Evolutionary conservation across 2,113 vertebrate genomes (phyloP).

Genomic region (Pluvialis apricaria): DNA sequence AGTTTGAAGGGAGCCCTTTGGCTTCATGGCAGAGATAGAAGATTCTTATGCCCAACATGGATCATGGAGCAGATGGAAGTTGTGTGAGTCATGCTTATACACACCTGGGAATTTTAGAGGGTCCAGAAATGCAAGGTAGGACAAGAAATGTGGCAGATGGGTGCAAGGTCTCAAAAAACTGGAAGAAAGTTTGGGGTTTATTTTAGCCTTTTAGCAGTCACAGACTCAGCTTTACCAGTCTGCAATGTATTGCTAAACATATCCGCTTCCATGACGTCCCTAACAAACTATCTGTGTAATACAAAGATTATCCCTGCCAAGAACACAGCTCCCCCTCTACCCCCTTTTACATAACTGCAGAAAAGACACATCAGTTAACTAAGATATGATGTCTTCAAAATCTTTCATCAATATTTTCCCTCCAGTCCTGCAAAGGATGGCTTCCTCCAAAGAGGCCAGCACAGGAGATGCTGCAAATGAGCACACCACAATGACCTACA

Average conservation of each 20-base stretch:
- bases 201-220: neutral
- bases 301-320: neutral
- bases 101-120: constrained; percentile 30
- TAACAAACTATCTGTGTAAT: neutral
- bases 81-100: constrained; percentile 11
- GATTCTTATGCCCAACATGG: neutral
- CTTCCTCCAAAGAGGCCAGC: neutral
- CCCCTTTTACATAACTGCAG: neutral
- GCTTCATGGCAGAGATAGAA: neutral
- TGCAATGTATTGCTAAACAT: neutral
- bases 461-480: neutral
- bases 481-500: neutral
- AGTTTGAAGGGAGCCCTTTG: neutral
- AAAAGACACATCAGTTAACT: neutral
- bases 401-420: neutral
- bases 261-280: neutral
- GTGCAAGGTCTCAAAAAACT: neutral
- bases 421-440: neutral
- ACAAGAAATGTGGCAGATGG: neutral
- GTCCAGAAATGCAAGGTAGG: constrained; percentile 11
- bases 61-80: constrained; percentile 39
- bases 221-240: neutral
- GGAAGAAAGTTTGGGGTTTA: neutral
- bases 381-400: neutral
- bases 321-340: neutral